Conservation (phyloP, 2,113 vertebrate genomes). For the Ageneiosus marmoratus region DNA sequence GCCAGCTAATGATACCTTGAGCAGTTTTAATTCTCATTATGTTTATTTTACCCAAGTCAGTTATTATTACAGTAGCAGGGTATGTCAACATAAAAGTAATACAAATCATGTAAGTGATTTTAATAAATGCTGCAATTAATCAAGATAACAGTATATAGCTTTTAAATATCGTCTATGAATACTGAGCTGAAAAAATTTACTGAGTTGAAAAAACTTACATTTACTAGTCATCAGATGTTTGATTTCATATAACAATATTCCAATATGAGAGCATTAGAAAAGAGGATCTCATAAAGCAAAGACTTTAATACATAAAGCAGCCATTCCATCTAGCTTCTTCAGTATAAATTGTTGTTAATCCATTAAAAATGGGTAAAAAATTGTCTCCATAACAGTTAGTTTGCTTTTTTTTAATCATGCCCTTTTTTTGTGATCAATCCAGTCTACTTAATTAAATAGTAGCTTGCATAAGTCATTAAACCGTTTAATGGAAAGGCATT, state of each 20-base stretch:
- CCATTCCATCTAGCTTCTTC: background rate
- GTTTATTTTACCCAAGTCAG: background rate
- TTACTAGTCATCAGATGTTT: no score
- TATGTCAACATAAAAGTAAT: background rate
- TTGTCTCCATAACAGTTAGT: background rate
- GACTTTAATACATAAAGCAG: background rate
- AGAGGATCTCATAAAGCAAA: background rate
- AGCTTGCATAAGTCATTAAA: constrained; percentile 44
- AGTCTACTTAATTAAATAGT: constrained; percentile 17
- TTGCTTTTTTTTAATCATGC: no score
- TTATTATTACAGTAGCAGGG: background rate
- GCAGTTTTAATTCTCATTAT: background rate
- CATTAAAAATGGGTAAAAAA: background rate
- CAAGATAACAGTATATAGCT: no score
- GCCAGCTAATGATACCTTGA: background rate
- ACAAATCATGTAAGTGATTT: no score
- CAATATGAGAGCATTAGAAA: background rate
- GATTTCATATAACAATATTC: no score
- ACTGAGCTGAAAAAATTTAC: no score
- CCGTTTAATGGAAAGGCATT: background rate
- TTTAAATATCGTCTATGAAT: no score
- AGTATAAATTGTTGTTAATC: background rate
- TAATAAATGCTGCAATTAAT: no score
- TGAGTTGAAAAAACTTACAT: no score
- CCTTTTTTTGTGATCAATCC: no score